These are phyloP conservation scores for Lophius piscatorius DNA, from an alignment of 2,113 vertebrate genomes.

Conservation along the genomic window DNA sequence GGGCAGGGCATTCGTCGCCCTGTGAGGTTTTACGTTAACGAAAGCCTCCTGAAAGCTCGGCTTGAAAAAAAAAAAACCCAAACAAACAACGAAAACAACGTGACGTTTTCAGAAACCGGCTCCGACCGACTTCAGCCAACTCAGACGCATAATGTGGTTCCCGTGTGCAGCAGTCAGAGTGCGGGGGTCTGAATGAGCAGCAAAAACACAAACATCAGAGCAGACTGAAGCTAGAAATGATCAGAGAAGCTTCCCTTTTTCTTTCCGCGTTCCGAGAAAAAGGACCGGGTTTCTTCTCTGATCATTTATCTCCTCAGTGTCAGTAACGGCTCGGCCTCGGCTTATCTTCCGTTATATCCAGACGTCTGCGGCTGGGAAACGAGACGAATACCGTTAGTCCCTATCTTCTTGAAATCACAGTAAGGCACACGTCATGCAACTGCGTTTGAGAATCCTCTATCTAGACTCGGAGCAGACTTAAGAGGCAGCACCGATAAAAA, in stretches of 20 bases:
- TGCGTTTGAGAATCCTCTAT: conserved; percentile 44
- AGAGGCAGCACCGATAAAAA: conserved; percentile 72
- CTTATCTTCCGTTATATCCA: too few relatives aligned
- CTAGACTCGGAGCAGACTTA: conserved; percentile 71
- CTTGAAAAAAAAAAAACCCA: neutral
- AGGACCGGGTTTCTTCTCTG: conserved; percentile 51
- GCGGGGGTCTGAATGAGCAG: conserved; percentile 1
- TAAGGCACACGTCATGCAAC: conserved; percentile 54
- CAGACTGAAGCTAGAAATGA: conserved; percentile 43
- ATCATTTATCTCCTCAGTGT: conserved; percentile 63
- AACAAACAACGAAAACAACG: conserved; percentile 54
- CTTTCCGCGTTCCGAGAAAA: conserved; percentile 75
- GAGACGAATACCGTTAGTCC: neutral
- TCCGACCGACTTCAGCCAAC: conserved; percentile 63
- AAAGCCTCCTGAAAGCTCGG: conserved; percentile 20
- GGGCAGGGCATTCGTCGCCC: conserved; percentile 57
- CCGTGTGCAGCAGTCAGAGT: conserved; percentile 30
- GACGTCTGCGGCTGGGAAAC: conserved; percentile 11
- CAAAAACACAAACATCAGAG: conserved; percentile 27
- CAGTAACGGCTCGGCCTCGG: conserved; percentile 51
- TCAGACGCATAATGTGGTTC: conserved; percentile 71
- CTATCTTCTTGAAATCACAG: conserved; percentile 17
- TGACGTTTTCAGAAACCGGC: conserved; percentile 69
- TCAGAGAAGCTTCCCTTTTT: conserved; percentile 79
- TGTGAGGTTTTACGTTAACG: conserved; percentile 19